These are phyloP conservation scores for Agrochola lychnidis DNA, from an alignment of 2,888 invertebrate species.

Conservation along the genomic window DNA sequence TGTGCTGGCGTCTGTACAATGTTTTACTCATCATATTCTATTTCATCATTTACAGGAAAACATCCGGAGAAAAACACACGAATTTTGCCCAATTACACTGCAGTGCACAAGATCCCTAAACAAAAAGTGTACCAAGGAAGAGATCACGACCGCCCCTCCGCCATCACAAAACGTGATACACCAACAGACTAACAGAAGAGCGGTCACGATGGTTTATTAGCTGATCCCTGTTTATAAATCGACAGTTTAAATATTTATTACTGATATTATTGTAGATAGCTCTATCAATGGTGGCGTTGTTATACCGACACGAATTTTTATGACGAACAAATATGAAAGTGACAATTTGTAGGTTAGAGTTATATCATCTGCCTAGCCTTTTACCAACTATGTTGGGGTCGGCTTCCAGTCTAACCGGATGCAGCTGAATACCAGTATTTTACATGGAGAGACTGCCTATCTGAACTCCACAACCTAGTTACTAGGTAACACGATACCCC, in stretches of 20 bases:
- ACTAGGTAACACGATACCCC: no score
- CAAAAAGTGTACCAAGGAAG: conserved; percentile 64
- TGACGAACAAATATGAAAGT: no score
- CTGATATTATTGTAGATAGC: conserved; percentile 72
- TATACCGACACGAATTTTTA: conserved; percentile 29
- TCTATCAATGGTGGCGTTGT: conserved; percentile 56
- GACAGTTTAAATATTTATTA: conserved; percentile 80
- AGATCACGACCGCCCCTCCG: conserved; percentile 72
- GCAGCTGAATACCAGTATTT: no score
- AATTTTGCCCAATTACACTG: conserved; percentile 3
- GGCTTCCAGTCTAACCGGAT: no score
- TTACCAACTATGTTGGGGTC: no score
- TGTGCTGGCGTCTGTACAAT: no score
- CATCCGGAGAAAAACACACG: neutral
- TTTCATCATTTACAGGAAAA: neutral
- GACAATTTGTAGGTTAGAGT: neutral
- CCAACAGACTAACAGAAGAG: conserved; percentile 73
- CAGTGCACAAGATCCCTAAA: conserved; percentile 38
- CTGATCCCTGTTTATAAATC: conserved; percentile 78
- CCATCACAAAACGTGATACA: conserved; percentile 64
- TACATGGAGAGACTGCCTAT: no score
- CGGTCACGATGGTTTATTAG: conserved; percentile 87
- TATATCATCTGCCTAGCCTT: no score
- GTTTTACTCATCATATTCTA: neutral
- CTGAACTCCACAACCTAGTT: no score